Conservation (phyloP, 2,113 vertebrate genomes). For the Heterochromis multidens region DNA sequence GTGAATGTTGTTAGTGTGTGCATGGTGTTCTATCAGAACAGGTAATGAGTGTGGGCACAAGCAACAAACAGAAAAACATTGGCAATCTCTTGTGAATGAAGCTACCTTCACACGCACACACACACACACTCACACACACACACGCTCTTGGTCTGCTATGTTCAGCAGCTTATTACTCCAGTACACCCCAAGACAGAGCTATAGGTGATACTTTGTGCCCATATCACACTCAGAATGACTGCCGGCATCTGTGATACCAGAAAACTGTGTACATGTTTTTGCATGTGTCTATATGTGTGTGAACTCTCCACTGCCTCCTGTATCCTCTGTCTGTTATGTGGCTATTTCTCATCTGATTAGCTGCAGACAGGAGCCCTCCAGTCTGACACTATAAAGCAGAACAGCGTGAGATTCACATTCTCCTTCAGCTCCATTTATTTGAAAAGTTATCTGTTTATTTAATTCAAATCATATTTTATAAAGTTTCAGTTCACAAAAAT, state of each 20-base stretch:
- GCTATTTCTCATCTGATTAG: constrained; percentile 53
- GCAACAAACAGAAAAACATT: constrained; percentile 27
- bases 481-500: not conserved
- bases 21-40: constrained; percentile 5
- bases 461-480: not conserved
- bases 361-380: constrained; percentile 43
- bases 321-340: constrained; percentile 37
- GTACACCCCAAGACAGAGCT: constrained; percentile 10
- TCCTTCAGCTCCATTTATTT: constrained; percentile 17
- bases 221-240: constrained; percentile 41
- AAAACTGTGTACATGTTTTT: not conserved
- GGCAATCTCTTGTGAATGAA: constrained; percentile 28
- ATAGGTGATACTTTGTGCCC: constrained; percentile 26
- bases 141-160: not conserved
- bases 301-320: constrained; percentile 7
- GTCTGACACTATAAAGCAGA: constrained; percentile 37
- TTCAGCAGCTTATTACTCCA: constrained; percentile 21
- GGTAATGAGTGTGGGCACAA: constrained; percentile 28
- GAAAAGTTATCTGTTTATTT: not conserved
- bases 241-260: constrained; percentile 16
- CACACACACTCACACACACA: not conserved
- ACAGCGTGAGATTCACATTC: constrained; percentile 27
- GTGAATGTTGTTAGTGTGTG: not conserved
- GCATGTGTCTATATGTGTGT: not conserved
- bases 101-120: not conserved